Conservation (phyloP, 2,113 vertebrate species). For the Ophthalmolycus amberensis region DNA sequence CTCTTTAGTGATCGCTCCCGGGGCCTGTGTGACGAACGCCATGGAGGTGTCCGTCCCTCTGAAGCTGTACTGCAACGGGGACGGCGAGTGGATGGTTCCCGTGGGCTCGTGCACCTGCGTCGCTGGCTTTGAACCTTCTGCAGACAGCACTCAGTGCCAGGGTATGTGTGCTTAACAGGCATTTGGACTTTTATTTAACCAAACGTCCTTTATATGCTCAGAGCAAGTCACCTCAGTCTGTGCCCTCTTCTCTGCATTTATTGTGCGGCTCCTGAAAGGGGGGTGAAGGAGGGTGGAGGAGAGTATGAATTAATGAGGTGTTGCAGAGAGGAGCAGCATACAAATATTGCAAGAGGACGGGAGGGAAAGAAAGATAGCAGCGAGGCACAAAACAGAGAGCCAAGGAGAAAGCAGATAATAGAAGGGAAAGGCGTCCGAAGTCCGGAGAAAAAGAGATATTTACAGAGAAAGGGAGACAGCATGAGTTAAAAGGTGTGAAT, state of each 20-base stretch:
- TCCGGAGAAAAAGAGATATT: slow-evolving; percentile 53
- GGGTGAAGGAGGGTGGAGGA: slow-evolving; percentile 79
- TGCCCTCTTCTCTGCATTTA: slow-evolving; percentile 76
- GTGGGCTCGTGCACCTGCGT: slow-evolving; percentile 96
- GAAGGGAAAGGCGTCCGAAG: slow-evolving; percentile 49
- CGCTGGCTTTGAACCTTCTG: slow-evolving; percentile 90
- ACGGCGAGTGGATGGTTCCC: slow-evolving; percentile 99
- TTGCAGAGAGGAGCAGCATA: slow-evolving; percentile 80
- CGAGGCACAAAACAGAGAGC: slow-evolving; percentile 62
- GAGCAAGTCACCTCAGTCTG: slow-evolving; percentile 68
- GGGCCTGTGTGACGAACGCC: slow-evolving; percentile 93
- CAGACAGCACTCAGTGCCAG: slow-evolving; percentile 93
- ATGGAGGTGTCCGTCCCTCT: slow-evolving; percentile 96
- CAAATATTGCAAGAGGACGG: slow-evolving; percentile 77
- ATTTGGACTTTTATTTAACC: slow-evolving; percentile 69
- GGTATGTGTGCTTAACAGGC: slow-evolving; percentile 82
- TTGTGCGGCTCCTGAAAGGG: slow-evolving; percentile 77
- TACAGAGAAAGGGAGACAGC: slow-evolving; percentile 43
- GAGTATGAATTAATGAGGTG: slow-evolving; percentile 83
- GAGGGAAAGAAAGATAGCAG: slow-evolving; percentile 68
- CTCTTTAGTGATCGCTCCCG: slow-evolving; percentile 94
- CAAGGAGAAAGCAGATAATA: slow-evolving; percentile 66
- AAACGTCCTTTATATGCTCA: slow-evolving; percentile 70
- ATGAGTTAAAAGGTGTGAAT: slow-evolving; percentile 58
- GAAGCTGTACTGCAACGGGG: slow-evolving; percentile 97